Percentiles rank a stretch among this genome's conserved stretches.
These are phyloP conservation scores for Brevipalpus yothersi DNA, from an alignment of 1,140 invertebrate species.

Conservation along the genomic window DNA sequence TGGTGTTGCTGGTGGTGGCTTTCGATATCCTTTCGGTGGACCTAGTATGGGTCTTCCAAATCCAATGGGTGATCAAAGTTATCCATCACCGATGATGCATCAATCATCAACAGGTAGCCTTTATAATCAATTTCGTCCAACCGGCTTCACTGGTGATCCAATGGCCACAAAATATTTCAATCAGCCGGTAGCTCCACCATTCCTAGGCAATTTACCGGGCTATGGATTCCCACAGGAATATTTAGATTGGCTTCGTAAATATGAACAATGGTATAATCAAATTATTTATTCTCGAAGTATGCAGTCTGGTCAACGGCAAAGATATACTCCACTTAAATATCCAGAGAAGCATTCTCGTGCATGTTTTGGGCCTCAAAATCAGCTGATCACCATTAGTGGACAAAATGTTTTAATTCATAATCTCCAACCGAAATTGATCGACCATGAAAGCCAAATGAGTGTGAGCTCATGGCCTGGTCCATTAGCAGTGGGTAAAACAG, in stretches of 20 bases:
- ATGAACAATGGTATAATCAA: not conserved
- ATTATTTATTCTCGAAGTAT: not conserved
- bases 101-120: no score
- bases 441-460: not conserved
- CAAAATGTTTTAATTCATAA: not conserved
- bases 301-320: not conserved
- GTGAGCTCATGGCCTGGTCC: constrained; percentile 4
- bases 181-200: not conserved
- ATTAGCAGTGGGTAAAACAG: not conserved
- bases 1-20: no score
- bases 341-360: not conserved
- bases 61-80: no score
- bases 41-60: no score
- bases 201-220: not conserved
- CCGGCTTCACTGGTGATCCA: no score
- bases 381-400: not conserved
- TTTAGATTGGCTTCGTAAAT: not conserved
- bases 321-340: not conserved
- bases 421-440: not conserved
- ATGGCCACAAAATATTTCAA: no score
- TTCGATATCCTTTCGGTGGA: no score
- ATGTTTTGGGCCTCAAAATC: not conserved
- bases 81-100: no score
- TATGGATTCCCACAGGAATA: not conserved
- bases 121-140: no score